Evolutionary conservation across 2,113 vertebrate genomes (phyloP).

Genomic region (Crocuta crocuta): DNA sequence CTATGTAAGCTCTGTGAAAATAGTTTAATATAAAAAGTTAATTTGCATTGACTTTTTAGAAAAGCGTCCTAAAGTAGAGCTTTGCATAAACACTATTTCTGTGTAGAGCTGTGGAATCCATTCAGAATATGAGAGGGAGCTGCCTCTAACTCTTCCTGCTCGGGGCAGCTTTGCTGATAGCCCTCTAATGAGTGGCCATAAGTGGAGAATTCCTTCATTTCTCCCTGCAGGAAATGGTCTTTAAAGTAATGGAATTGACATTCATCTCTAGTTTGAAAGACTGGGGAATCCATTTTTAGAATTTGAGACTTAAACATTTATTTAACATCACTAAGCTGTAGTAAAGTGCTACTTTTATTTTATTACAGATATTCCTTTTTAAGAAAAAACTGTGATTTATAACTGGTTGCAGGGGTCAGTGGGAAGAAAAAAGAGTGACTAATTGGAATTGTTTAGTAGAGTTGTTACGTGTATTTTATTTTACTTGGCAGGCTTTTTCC

Average conservation of each 20-base stretch:
- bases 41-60: conserved; percentile 15
- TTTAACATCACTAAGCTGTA: neutral
- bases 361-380: conserved; percentile 45
- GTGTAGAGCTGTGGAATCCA: neutral
- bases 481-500: conserved; percentile 4
- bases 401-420: neutral
- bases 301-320: neutral
- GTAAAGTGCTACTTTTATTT: conserved; percentile 28
- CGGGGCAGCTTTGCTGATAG: neutral
- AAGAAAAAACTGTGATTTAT: conserved; percentile 21
- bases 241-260: neutral
- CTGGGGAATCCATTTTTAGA: neutral
- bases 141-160: neutral
- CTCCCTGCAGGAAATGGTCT: neutral
- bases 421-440: neutral
- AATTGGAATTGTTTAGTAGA: conserved; percentile 2
- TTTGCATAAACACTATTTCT: neutral
- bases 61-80: neutral
- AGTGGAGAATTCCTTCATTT: neutral
- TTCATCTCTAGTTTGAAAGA: neutral
- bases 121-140: neutral
- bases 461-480: conserved; percentile 38
- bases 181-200: neutral
- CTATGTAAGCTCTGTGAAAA: neutral
- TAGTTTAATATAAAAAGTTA: conserved; percentile 33